These are phyloP conservation scores for Netelia melanura DNA, from an alignment of 2,888 invertebrate species.

Conservation along the genomic window DNA sequence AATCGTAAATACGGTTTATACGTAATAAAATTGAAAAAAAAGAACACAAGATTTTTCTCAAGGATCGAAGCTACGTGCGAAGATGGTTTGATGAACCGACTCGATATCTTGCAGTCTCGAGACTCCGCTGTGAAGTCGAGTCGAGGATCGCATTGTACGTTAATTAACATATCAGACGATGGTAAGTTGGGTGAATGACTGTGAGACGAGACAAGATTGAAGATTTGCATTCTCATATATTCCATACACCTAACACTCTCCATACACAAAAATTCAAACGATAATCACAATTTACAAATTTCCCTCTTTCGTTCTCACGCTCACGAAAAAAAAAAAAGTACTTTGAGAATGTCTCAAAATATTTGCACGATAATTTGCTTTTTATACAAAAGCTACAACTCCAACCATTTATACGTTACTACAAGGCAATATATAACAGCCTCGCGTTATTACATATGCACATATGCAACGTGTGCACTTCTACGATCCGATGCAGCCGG, in stretches of 20 bases:
- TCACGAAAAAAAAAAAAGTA: too few species aligned
- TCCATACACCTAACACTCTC: not conserved
- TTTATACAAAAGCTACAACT: not conserved
- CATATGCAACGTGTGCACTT: conserved; percentile 29
- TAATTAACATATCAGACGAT: conserved; percentile 74
- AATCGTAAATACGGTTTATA: not conserved
- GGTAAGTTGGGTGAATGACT: conserved; percentile 32
- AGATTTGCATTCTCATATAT: conserved; percentile 16
- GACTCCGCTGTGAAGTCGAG: conserved; percentile 28
- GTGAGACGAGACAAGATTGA: conserved; percentile 12
- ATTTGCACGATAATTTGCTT: too few species aligned
- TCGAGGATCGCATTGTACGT: conserved; percentile 63
- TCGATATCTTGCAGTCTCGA: conserved; percentile 29
- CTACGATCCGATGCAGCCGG: conserved; percentile 36
- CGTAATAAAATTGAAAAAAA: not conserved
- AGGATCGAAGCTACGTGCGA: not conserved
- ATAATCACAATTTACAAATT: too few species aligned
- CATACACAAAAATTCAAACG: too few species aligned
- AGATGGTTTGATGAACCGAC: not conserved
- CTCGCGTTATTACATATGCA: not conserved
- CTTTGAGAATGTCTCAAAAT: too few species aligned
- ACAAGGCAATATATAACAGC: too few species aligned
- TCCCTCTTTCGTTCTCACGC: too few species aligned
- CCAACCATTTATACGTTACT: not conserved
- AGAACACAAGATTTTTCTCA: not conserved